Percentiles rank a stretch among this genome's conserved stretches.
Evolutionary conservation across 30 jellyfish, hydroid and myxozoan species (phyloP).

Genomic region (Hydractinia symbiolongicarpus): DNA sequence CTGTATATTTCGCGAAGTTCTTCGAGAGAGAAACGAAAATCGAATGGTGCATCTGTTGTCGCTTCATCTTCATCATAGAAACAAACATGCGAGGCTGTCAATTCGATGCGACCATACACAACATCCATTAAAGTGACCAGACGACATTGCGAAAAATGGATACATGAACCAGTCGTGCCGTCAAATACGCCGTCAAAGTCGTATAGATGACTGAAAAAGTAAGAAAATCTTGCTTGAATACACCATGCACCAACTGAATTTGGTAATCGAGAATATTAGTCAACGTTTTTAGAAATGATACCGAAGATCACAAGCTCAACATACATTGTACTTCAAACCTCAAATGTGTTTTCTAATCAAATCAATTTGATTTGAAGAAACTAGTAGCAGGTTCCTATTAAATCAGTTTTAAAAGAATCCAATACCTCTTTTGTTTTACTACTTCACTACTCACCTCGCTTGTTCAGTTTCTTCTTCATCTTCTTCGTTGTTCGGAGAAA

Average conservation of each 20-base stretch:
- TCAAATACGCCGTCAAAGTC: constrained; percentile 17
- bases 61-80: constrained; percentile 51
- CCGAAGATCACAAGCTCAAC: no score
- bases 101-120: constrained; percentile 68
- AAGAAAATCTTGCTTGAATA: background rate
- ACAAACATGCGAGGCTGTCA: constrained; percentile 63
- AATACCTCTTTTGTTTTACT: no score
- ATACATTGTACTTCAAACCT: no score
- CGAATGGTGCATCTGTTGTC: constrained; percentile 53
- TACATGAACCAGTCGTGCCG: constrained; percentile 15
- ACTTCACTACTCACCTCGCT: background rate
- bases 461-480: constrained; percentile 52
- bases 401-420: no score
- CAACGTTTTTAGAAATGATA: background rate
- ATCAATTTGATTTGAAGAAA: no score
- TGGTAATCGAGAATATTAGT: no score
- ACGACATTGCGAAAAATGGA: constrained; percentile 25
- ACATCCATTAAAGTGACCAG: constrained; percentile 72
- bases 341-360: no score
- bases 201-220: constrained; percentile 51
- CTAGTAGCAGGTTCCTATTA: no score
- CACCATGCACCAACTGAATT: no score
- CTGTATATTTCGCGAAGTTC: constrained; percentile 79
- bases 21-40: constrained; percentile 66
- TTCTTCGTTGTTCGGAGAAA: constrained; percentile 48